Evolutionary conservation across 2,113 vertebrate genomes (phyloP).

Genomic region (Phainopepla nitens): DNA sequence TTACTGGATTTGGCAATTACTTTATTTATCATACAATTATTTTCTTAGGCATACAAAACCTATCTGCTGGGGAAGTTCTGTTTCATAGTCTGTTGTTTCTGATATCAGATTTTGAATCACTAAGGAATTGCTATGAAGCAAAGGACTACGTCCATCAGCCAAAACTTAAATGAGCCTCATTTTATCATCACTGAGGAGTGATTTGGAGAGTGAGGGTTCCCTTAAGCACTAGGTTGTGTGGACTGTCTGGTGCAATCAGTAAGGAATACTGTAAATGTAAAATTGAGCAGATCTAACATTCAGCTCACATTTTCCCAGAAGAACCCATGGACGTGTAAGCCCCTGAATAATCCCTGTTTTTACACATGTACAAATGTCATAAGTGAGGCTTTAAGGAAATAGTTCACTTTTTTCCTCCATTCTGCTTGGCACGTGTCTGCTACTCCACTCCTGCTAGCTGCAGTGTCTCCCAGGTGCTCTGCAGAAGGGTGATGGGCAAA

Average conservation of each 20-base stretch:
- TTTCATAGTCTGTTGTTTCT: not conserved
- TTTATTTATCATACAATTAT: not conserved
- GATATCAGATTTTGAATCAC: not conserved
- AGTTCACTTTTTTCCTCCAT: not conserved
- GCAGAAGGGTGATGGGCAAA: not conserved
- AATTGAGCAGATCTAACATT: not conserved
- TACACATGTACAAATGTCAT: not conserved
- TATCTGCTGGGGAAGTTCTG: not conserved
- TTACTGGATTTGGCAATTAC: not conserved
- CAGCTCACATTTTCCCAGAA: not conserved
- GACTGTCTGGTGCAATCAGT: not conserved
- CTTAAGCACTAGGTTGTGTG: not conserved
- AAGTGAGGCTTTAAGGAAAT: not conserved
- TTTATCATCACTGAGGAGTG: not conserved
- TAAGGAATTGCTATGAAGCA: not conserved
- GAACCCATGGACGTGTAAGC: fast-evolving
- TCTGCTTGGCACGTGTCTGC: not conserved
- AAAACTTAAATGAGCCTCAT: not conserved
- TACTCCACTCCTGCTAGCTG: not conserved
- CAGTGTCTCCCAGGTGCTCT: not conserved
- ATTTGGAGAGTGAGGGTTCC: not conserved
- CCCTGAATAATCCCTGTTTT: not conserved
- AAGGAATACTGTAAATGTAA: not conserved
- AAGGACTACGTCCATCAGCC: not conserved
- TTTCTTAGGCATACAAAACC: not conserved